phyloP scores from a whole-genome alignment of 2,797 vertebrate genomes.

The Sorex maritimensis region DNA sequence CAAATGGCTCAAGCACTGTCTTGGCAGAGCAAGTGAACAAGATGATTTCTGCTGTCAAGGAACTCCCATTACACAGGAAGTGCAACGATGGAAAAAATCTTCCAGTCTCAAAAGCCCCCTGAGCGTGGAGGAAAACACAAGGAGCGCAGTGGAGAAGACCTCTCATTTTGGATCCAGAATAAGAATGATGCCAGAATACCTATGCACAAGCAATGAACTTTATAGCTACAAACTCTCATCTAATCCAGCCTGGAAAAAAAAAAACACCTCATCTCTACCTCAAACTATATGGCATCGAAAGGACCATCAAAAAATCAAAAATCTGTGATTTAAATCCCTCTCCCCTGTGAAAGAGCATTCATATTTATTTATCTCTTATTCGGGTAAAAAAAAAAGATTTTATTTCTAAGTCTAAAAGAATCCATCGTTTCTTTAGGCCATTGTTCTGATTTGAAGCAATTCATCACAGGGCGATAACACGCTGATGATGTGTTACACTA shows the following conservation, averaged over 20 bases:
- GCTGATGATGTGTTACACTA: slow-evolving; percentile 70
- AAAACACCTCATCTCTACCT: slow-evolving; percentile 20
- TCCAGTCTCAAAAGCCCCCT: not conserved
- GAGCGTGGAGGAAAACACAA: not conserved
- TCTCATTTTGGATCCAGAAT: slow-evolving; percentile 5
- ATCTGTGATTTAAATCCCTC: slow-evolving; percentile 12
- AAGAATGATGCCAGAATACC: not conserved
- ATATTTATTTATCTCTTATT: slow-evolving; percentile 75
- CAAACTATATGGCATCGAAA: slow-evolving; percentile 46
- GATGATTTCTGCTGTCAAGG: not conserved
- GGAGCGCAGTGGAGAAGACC: not conserved
- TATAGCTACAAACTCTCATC: slow-evolving; percentile 48
- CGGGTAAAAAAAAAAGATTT: not conserved
- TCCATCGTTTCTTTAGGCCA: slow-evolving; percentile 63
- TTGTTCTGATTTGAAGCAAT: slow-evolving; percentile 53
- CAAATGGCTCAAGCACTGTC: not conserved
- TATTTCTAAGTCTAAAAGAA: slow-evolving; percentile 74
- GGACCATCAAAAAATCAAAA: slow-evolving; percentile 53
- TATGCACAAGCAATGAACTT: not conserved
- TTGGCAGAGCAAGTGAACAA: not conserved
- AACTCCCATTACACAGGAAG: slow-evolving; percentile 54
- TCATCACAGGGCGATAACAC: slow-evolving; percentile 60
- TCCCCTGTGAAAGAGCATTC: slow-evolving; percentile 31
- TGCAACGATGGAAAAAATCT: not conserved
- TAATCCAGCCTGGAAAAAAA: not conserved